Base-by-base conservation (phyloP, 2,113 vertebrate genomes). In the Rhinoptilus africanus region DNA sequence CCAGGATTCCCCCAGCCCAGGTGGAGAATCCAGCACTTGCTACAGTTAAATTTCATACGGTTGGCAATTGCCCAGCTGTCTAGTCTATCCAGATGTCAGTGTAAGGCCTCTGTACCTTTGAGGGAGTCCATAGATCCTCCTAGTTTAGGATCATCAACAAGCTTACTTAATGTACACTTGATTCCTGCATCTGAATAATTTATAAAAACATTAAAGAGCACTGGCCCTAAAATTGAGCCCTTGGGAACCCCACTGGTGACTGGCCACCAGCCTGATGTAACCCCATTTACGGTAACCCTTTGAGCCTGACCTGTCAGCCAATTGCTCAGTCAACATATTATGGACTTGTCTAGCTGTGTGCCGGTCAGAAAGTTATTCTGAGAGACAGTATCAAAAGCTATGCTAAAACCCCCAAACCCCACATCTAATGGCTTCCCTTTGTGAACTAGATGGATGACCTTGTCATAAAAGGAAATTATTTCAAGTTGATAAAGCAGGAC, bases 251-350 rank as follows among this genome's bases (percentile, higher is more conserved):
- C 30, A 39, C 21, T 47, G 34, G 30, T 82, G n/a, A 43, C n/a
- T 47, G 18, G 17, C 20, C 4, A 2, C 37, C 71, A 87, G 16
- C 39, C 51, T 48, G 22, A 30, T 82, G 32, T 60, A 53, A 43
- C 27, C 28, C 22, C 19, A 15, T 32, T 54, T 48, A 19, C 47
- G 79, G 3, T 34, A 93, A 47, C 9, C 2, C 32, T 73, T 32
- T 45, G 74, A 69, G 32, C 35, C 68, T 2, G 1, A 50, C 32
- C 32, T 9, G 3, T 45, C 39, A 43, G 23, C 15, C 59, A 56
- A 0, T 62, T 73, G n/a, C 18, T 74, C 21, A 68, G 3, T 14
- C 24, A 63, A 3, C 1, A 0, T 64, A 27, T 51, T 62, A 21
- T 35, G 43, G 37, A 64, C 28, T 73, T 74, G 24, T 39, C 59